Percentiles rank a stretch among this genome's conserved stretches.
phyloP scores from a whole-genome alignment of 2,113 vertebrate genomes.

The Larimichthys polyactis region DNA sequence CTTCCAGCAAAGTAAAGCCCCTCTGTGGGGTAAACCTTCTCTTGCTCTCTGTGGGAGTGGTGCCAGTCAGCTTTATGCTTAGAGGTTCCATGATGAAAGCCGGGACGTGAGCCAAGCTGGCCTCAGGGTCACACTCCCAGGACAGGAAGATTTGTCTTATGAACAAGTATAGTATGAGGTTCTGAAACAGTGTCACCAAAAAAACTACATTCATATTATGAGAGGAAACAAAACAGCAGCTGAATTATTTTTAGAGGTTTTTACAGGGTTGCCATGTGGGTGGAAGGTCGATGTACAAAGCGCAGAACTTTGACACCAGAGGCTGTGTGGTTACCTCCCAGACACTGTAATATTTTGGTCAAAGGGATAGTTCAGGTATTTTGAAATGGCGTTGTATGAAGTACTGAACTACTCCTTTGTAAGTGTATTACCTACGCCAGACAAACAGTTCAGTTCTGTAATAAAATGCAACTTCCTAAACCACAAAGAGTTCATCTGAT shows the following conservation, averaged over 20 bases:
- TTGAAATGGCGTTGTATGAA: too few relatives aligned
- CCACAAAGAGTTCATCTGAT: too few relatives aligned
- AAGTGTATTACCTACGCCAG: too few relatives aligned
- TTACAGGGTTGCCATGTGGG: too few relatives aligned
- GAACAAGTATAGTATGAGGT: neutral
- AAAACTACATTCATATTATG: neutral
- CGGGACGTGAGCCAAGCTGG: conserved; percentile 34
- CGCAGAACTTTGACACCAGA: too few relatives aligned
- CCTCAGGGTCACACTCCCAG: conserved; percentile 18
- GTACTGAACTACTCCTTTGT: too few relatives aligned
- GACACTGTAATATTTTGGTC: too few relatives aligned
- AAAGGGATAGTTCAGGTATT: too few relatives aligned
- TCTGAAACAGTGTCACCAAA: neutral
- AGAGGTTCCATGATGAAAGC: conserved; percentile 12
- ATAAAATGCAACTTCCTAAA: too few relatives aligned
- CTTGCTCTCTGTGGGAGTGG: conserved; percentile 11
- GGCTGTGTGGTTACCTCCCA: too few relatives aligned
- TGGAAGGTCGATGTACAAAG: too few relatives aligned
- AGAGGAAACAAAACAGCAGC: neutral
- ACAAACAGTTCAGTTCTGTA: too few relatives aligned
- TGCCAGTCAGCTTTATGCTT: conserved; percentile 21
- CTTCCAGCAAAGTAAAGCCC: neutral
- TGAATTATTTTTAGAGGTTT: neutral
- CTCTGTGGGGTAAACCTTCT: conserved; percentile 13
- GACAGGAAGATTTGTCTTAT: conserved; percentile 6